Percentiles rank a stretch among this genome's conserved stretches.
Evolutionary conservation across 1,140 invertebrate species (phyloP).

Genomic region (Lerema accius): DNA sequence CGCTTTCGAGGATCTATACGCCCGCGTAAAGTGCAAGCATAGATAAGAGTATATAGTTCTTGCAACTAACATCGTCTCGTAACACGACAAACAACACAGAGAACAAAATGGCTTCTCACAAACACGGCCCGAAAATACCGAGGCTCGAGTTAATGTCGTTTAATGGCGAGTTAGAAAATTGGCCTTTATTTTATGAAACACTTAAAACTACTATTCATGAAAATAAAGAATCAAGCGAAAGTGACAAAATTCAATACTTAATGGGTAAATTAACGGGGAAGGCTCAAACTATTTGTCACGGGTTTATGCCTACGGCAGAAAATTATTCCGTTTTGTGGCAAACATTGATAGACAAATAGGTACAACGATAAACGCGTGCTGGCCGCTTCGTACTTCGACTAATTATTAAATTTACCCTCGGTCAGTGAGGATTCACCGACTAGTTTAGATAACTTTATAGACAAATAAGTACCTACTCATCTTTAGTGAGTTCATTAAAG

Average conservation of each 20-base stretch:
- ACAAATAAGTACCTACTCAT: constrained; percentile 19
- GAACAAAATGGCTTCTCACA: constrained; percentile 9
- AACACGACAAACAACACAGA: not conserved
- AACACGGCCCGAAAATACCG: constrained; percentile 13
- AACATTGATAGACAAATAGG: not conserved
- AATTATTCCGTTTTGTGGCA: not conserved
- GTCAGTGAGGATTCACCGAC: not conserved
- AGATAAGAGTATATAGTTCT: too few species aligned
- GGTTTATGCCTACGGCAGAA: not conserved
- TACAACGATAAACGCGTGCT: not conserved
- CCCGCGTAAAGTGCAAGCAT: not conserved
- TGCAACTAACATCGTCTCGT: not conserved
- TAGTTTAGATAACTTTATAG: constrained; percentile 9
- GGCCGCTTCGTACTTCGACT: constrained; percentile 30
- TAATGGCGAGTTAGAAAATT: constrained; percentile 18
- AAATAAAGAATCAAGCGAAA: constrained; percentile 2
- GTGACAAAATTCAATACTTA: constrained; percentile 14
- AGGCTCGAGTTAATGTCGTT: constrained; percentile 29
- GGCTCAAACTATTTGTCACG: constrained; percentile 8
- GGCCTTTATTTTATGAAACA: constrained; percentile 10
- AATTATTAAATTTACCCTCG: constrained; percentile 23
- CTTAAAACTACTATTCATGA: constrained; percentile 2
- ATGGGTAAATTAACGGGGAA: constrained; percentile 14
- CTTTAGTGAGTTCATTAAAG: constrained; percentile 6
- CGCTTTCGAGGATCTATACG: constrained; percentile 7